Evolutionary conservation across 1,140 invertebrate species (phyloP), one percentile per base, ranked within the genome.

Genomic region (Nephotettix cincticeps): DNA sequence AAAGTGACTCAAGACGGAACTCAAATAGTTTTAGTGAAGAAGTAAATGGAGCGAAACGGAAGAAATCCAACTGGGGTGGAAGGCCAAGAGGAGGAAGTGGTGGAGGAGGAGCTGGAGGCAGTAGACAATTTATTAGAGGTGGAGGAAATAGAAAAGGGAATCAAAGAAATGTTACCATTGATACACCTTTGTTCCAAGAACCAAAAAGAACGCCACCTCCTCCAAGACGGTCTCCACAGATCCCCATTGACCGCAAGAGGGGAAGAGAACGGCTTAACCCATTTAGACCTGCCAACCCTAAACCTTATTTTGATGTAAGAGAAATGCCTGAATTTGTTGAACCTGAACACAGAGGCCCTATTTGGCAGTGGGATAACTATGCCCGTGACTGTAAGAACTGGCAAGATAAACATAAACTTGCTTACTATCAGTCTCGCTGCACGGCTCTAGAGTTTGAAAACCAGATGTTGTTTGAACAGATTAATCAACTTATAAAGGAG

Each of bases 11-110:
- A 4, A 51, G 47, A 21, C 14, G 47, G 4, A 51, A 4, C 21
- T 51, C 47, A 21, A 51, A 51, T n/a, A 51, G 47, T 51, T 51
- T 51, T n/a, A 51, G 47, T n/a, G 47, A 51, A 51, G 47, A 51
- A 19, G n/a, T n/a, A 6, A n/a, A n/a, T 51, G 47, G 47, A 19
- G 47, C 47, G 19, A 51, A 51, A n/a, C 47, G 47, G 3, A 51
- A 23, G 21, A n/a, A 23, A 51, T 4, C 47, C 47, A 23, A 19
- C 47, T 23, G 17, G 47, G 6, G 21, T 11, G 19, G 21, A 51
- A n/a, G 47, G 19, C 6, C 4, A 36, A 4, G 32, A 6, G 32
- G 32, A 36, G 14, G 14, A 14, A 36, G 14, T 14, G 14, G 32
- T 36, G 4, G 14, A 36, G 32, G 4, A 6, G 32, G 32, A 6